Evolutionary conservation across 2,113 vertebrate genomes (phyloP).

Genomic region (Probosciger aterrimus): DNA sequence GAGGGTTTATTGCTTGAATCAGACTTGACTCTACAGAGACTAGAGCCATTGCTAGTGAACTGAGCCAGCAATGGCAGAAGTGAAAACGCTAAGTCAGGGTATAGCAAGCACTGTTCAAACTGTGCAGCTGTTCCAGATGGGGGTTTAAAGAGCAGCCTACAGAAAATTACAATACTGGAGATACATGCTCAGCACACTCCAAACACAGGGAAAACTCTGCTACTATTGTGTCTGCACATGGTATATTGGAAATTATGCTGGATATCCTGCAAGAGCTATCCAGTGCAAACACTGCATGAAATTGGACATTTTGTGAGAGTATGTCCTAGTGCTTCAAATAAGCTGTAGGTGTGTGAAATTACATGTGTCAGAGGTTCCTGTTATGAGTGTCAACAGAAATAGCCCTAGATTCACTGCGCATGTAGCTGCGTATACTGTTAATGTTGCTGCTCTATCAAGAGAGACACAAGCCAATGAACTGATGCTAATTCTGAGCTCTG

Average conservation of each 20-base stretch:
- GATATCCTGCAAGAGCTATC: background rate
- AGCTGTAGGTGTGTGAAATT: background rate
- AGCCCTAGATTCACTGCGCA: background rate
- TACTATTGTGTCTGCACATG: background rate
- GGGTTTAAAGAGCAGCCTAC: background rate
- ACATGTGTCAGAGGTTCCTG: background rate
- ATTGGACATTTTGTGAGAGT: background rate
- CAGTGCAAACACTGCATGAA: background rate
- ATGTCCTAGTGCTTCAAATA: background rate
- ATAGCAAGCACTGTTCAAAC: background rate
- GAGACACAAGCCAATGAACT: background rate
- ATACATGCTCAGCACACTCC: background rate
- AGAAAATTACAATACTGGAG: background rate
- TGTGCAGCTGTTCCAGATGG: background rate
- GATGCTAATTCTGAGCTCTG: background rate
- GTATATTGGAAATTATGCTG: background rate
- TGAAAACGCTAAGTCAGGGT: background rate
- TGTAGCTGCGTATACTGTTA: background rate
- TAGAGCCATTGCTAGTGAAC: background rate
- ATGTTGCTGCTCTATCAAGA: background rate
- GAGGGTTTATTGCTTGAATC: background rate
- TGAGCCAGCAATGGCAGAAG: background rate
- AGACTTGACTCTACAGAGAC: background rate
- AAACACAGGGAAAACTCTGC: background rate
- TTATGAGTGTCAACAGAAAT: background rate